A percentile compares a stretch with the other conserved stretches of the same genome.
Evolutionary conservation across 2,113 vertebrate species (phyloP).

Genomic region (Heterocephalus glaber): DNA sequence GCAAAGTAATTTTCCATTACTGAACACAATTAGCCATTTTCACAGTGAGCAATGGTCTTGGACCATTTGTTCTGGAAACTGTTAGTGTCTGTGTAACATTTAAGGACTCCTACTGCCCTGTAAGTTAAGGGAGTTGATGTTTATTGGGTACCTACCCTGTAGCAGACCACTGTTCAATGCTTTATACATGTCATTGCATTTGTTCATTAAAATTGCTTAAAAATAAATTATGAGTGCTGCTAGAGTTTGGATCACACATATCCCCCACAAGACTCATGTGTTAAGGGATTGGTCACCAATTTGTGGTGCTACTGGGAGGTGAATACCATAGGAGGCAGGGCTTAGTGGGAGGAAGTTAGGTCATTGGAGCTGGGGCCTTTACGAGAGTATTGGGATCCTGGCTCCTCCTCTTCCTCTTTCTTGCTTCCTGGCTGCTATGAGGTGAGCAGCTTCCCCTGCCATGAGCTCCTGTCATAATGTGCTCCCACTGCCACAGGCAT

Average conservation of each 20-base stretch:
- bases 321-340: neutral
- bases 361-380: no score
- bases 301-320: neutral
- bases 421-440: neutral
- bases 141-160: constrained; percentile 46
- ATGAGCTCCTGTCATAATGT: neutral
- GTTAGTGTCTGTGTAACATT: neutral
- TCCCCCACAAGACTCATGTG: neutral
- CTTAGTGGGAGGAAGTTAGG: neutral
- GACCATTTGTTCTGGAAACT: neutral
- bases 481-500: neutral
- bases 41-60: neutral
- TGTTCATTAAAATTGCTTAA: constrained; percentile 14
- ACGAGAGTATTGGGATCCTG: neutral
- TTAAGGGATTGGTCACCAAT: neutral
- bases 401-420: neutral
- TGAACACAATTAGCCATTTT: neutral
- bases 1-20: constrained; percentile 40
- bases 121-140: constrained; percentile 35
- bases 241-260: neutral
- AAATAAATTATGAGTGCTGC: neutral
- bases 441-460: neutral
- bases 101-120: neutral
- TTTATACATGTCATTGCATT: neutral
- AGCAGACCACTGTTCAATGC: neutral